Conservation (phyloP, 2,888 invertebrate genomes). For the Troides aeacus region DNA sequence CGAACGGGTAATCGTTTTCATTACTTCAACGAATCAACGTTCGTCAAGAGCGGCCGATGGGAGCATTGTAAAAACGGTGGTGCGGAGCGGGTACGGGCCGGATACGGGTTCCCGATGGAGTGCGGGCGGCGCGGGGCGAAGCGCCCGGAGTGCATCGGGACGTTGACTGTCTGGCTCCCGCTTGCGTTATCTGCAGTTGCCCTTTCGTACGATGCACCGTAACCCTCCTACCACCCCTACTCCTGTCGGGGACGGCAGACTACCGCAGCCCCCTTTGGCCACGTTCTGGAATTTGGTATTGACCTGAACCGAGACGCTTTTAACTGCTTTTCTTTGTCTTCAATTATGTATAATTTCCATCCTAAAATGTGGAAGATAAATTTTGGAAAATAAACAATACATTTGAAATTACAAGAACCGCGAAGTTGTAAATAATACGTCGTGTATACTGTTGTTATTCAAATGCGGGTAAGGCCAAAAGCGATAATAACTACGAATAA, state of each 20-base stretch:
- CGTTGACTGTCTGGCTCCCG: conserved; percentile 78
- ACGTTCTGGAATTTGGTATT: conserved; percentile 64
- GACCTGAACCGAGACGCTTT: conserved; percentile 60
- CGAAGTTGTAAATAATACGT: neutral
- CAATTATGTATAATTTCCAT: neutral
- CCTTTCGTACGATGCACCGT: conserved; percentile 78
- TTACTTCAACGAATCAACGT: conserved; percentile 63
- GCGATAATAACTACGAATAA: conserved; percentile 61
- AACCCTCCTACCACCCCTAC: conserved; percentile 67
- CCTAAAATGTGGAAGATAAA: no score
- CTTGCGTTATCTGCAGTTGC: conserved; percentile 78
- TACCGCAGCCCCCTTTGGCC: conserved; percentile 60
- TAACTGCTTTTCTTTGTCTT: conserved; percentile 21
- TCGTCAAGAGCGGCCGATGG: conserved; percentile 42
- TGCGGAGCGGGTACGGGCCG: conserved; percentile 51
- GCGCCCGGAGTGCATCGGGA: conserved; percentile 70
- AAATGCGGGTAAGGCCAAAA: conserved; percentile 3
- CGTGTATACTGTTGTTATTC: neutral
- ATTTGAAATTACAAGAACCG: neutral
- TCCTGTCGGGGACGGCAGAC: conserved; percentile 53
- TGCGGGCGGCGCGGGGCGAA: conserved; percentile 39
- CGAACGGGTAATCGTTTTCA: conserved; percentile 66
- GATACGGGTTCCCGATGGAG: conserved; percentile 69
- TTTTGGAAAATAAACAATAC: no score
- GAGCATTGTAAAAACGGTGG: conserved; percentile 61